Evolutionary conservation across 2,888 invertebrate genomes (phyloP).

Genomic region (Sarcophaga rosellei): DNA sequence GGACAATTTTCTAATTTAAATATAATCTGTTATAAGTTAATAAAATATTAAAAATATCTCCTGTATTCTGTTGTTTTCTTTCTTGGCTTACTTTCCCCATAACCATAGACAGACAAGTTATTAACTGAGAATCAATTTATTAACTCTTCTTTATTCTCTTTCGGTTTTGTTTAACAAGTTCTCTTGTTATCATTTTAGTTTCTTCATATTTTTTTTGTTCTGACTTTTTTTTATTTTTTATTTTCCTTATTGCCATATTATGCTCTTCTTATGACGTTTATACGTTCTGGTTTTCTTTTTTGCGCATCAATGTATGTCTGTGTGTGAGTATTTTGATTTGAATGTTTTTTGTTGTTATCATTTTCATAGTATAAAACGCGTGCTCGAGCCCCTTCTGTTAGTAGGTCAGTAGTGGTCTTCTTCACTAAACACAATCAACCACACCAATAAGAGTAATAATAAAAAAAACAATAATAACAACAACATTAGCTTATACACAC

Average conservation of each 20-base stretch:
- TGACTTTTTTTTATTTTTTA: background rate
- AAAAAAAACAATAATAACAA: background rate
- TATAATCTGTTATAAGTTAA: no score
- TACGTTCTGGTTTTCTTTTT: background rate
- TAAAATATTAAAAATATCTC: no score
- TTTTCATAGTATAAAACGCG: constrained; percentile 49
- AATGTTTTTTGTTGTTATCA: constrained; percentile 25
- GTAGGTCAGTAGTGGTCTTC: constrained; percentile 72
- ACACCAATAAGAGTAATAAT: constrained; percentile 38
- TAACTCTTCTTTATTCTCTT: constrained; percentile 35
- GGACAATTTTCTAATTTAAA: no score
- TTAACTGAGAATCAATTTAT: constrained; percentile 37
- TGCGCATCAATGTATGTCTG: constrained; percentile 24
- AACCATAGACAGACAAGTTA: constrained; percentile 11
- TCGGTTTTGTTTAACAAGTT: constrained; percentile 30
- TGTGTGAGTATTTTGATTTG: constrained; percentile 28
- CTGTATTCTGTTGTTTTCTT: background rate
- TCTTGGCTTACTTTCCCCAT: background rate
- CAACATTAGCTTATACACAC: background rate
- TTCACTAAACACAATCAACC: constrained; percentile 47
- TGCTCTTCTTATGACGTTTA: constrained; percentile 43
- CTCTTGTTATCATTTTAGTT: constrained; percentile 29
- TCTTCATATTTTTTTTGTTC: constrained; percentile 11
- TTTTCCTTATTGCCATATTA: constrained; percentile 10
- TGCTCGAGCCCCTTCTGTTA: constrained; percentile 66